Evolutionary conservation across 2,888 invertebrate species (phyloP).

Genomic region (Melanostoma mellinum): DNA sequence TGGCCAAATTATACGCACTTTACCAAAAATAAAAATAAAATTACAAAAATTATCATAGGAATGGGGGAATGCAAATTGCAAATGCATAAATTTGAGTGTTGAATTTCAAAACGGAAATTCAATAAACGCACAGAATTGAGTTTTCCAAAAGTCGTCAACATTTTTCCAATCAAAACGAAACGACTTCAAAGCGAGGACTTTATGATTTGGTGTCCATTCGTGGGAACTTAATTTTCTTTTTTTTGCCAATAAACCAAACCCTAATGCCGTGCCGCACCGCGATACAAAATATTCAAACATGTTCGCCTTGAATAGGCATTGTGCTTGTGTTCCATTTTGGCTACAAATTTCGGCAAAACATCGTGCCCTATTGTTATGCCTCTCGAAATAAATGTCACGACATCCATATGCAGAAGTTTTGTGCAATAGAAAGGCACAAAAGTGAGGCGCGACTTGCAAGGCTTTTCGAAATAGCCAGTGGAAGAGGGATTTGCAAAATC

Average conservation of each 20-base stretch:
- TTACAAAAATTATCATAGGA: too few relatives aligned
- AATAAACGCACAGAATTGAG: too few relatives aligned
- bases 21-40: too few relatives aligned
- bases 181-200: conserved; percentile 7
- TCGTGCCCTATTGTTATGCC: conserved; percentile 60
- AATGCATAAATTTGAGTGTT: too few relatives aligned
- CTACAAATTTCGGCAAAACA: conserved; percentile 62
- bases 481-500: conserved; percentile 64
- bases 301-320: conserved; percentile 40
- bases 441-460: conserved; percentile 45
- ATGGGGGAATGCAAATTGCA: too few relatives aligned
- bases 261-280: neutral
- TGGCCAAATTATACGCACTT: neutral
- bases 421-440: conserved; percentile 36
- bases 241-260: conserved; percentile 39
- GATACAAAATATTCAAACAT: neutral
- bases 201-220: conserved; percentile 53
- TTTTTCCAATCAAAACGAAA: neutral
- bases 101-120: too few relatives aligned
- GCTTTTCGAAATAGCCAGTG: conserved; percentile 37
- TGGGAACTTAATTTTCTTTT: conserved; percentile 62
- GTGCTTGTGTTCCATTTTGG: conserved; percentile 53
- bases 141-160: too few relatives aligned
- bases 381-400: conserved; percentile 58
- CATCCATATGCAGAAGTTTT: conserved; percentile 40